Base-by-base conservation (phyloP, 2,113 vertebrate species). In the Nothobranchius furzeri region DNA sequence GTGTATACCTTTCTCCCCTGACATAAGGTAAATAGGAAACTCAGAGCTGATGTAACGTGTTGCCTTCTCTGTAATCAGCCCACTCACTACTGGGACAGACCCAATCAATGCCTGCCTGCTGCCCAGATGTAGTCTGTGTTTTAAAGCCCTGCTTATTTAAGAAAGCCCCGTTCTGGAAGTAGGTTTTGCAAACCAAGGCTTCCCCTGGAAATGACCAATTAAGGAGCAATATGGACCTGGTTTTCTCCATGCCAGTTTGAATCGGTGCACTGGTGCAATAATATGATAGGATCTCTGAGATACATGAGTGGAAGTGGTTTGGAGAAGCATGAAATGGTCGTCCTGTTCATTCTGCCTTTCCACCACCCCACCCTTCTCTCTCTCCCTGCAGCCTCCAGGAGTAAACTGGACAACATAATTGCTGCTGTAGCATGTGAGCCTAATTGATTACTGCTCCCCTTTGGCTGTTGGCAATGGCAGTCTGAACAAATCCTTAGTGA, bases 201-300 rank as follows among this genome's bases (percentile, higher is more conserved):
- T 89, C 82, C 88, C 78, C 88, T 91, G 90, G 91, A 92, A 92
- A 92, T 91, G 81, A 89, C 89, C 90, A 91, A 90, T 92, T 92
- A 92, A 86, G 77, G 68, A 63, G 76, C 85, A 89, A 87, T 90
- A 61, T 85, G 86, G 89, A 88, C 79, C 89, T 85, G 73, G 86
- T 90, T 92, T 90, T 88, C 89, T 88, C 84, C 9, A 57, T 91
- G 90, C 90, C 89, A 89, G 88, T 76, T 88, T 81, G 76, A 88
- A 88, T 91, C 53, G 66, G 84, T 64, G 81, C 25, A 46, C 81
- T 76, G 81, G 75, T 64, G 66, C 84, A 87, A 78, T 89, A 88
- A 90, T 82, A 82, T 67, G 89, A 91, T 91, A 85, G 69, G 84
- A 91, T 91, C 91, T 85, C 77, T 87, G 83, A 86, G 85, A 92